Evolutionary conservation across 2,888 invertebrate species (phyloP).

Genomic region (Phasia obesa): DNA sequence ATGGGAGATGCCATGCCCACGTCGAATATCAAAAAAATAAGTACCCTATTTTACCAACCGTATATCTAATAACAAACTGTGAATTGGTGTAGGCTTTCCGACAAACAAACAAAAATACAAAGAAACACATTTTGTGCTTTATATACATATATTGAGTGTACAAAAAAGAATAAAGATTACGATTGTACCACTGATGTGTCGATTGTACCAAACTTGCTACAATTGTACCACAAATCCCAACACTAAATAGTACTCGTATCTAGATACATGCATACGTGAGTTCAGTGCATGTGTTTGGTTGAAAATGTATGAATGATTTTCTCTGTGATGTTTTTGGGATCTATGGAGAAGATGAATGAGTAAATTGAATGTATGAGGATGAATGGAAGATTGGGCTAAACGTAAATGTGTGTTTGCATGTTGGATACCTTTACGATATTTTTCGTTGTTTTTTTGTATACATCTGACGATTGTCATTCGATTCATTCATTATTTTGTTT

Average conservation of each 20-base stretch:
- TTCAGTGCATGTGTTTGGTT: neutral
- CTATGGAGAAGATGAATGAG: slow-evolving; percentile 61
- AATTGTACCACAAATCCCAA: too few species aligned
- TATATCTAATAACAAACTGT: too few species aligned
- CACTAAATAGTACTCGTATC: neutral
- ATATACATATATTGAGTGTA: too few species aligned
- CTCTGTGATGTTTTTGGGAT: slow-evolving; percentile 16
- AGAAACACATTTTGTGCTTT: too few species aligned
- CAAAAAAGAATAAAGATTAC: too few species aligned
- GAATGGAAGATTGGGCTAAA: slow-evolving; percentile 47
- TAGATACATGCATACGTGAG: neutral
- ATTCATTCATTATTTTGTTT: slow-evolving; percentile 70
- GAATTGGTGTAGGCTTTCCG: too few species aligned
- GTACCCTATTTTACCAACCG: too few species aligned
- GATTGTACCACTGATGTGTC: too few species aligned
- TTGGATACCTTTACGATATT: slow-evolving; percentile 61
- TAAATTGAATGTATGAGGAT: slow-evolving; percentile 56
- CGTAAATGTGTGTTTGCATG: slow-evolving; percentile 23
- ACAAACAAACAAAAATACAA: too few species aligned
- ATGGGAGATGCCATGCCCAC: too few species aligned
- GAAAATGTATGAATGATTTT: slow-evolving; percentile 27
- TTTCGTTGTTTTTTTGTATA: slow-evolving; percentile 42
- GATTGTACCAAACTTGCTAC: too few species aligned
- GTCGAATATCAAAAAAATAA: too few species aligned
- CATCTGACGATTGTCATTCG: slow-evolving; percentile 69